phyloP scores from a whole-genome alignment of 2,797 vertebrate species.

The Xiphorhynchus erythropygius region DNA sequence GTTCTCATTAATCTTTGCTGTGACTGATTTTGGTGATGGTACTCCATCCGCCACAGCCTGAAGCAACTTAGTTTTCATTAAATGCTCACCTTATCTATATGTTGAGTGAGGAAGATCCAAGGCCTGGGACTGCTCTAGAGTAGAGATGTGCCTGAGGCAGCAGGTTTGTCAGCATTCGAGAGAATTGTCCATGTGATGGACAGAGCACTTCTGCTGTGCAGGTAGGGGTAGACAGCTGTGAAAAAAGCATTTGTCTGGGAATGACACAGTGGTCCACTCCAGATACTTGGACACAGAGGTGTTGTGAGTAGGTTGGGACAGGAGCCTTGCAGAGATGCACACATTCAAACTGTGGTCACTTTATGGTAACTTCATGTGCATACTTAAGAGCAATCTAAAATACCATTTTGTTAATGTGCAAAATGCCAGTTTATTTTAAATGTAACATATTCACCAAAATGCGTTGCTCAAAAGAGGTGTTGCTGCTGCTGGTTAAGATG shows the following conservation, averaged over 20 bases:
- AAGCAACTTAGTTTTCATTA: neutral
- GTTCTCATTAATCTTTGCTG: neutral
- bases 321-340: neutral
- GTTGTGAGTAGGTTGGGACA: neutral
- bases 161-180: neutral
- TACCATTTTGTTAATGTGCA: neutral
- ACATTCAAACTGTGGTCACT: neutral
- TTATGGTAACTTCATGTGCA: neutral
- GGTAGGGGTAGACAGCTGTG: neutral
- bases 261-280: rapidly evolving
- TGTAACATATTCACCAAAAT: neutral
- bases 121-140: neutral
- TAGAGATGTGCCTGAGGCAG: neutral
- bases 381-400: neutral
- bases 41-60: neutral
- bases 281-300: neutral
- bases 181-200: neutral
- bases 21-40: neutral
- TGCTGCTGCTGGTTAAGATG: neutral
- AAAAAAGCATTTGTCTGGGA: neutral
- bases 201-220: neutral
- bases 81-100: neutral
- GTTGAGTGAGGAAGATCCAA: neutral
- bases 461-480: neutral
- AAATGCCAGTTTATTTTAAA: neutral